These are phyloP conservation scores for Orthosia gracilis DNA, from an alignment of 2,888 invertebrate species.

Conservation along the genomic window DNA sequence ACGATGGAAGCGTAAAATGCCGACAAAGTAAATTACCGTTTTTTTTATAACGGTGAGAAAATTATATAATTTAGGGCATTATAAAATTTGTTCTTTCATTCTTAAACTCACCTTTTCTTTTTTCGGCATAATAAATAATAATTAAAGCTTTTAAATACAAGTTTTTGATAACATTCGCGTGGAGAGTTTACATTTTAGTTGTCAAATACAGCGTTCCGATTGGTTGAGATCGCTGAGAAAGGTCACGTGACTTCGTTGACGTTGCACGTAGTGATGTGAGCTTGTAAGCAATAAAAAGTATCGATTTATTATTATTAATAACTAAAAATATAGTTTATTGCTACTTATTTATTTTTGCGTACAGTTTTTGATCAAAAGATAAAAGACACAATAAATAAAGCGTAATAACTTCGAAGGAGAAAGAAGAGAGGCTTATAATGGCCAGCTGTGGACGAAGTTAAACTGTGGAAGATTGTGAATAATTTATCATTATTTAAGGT, in stretches of 20 bases:
- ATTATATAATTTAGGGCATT: slow-evolving; percentile 26
- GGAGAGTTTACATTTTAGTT: slow-evolving; percentile 80
- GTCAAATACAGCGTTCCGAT: slow-evolving; percentile 70
- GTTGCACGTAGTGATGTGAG: slow-evolving; percentile 74
- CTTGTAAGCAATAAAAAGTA: slow-evolving; percentile 45
- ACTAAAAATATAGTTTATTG: too few relatives aligned
- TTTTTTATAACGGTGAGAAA: slow-evolving; percentile 61
- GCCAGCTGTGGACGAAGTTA: too few relatives aligned
- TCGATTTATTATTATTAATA: slow-evolving; percentile 38
- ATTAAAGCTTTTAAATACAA: slow-evolving; percentile 79
- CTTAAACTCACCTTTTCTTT: slow-evolving; percentile 81
- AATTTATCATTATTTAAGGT: too few relatives aligned
- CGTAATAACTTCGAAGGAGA: too few relatives aligned
- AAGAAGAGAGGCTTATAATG: too few relatives aligned
- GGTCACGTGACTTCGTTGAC: slow-evolving; percentile 82
- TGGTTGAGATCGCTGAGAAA: slow-evolving; percentile 71
- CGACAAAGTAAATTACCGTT: slow-evolving; percentile 75
- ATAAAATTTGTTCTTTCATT: slow-evolving; percentile 55
- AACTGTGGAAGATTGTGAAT: too few relatives aligned
- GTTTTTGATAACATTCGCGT: slow-evolving; percentile 79
- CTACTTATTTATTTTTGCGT: too few relatives aligned
- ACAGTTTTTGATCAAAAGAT: too few relatives aligned
- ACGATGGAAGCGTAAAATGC: slow-evolving; percentile 79
- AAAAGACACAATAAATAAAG: too few relatives aligned
- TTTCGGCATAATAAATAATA: slow-evolving; percentile 80